phyloP scores from a whole-genome alignment of 2,888 invertebrate genomes.

The Stenoptilia bipunctidactyla region DNA sequence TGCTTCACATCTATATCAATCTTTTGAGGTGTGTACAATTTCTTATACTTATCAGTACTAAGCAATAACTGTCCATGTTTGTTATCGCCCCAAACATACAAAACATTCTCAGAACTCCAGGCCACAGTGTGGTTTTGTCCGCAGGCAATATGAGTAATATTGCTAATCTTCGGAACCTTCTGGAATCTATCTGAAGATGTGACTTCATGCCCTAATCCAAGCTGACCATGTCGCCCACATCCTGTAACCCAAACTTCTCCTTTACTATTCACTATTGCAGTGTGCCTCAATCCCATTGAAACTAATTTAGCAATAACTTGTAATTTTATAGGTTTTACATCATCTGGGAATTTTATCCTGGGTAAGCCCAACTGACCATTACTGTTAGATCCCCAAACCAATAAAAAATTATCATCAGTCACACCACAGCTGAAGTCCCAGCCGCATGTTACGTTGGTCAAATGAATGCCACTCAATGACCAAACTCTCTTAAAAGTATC shows the following conservation, averaged over 20 bases:
- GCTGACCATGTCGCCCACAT: slow-evolving; percentile 76
- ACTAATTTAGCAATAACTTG: slow-evolving; percentile 67
- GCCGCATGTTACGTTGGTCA: slow-evolving; percentile 79
- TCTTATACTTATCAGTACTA: slow-evolving; percentile 59
- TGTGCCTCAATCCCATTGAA: slow-evolving; percentile 79
- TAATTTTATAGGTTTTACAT: slow-evolving; percentile 42
- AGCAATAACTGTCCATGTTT: slow-evolving; percentile 83
- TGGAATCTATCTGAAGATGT: slow-evolving; percentile 49
- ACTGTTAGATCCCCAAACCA: slow-evolving; percentile 87
- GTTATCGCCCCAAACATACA: slow-evolving; percentile 87
- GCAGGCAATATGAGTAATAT: slow-evolving; percentile 76
- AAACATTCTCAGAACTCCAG: slow-evolving; percentile 66
- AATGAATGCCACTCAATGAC: slow-evolving; percentile 62
- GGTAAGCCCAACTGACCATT: slow-evolving; percentile 82
- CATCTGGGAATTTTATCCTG: slow-evolving; percentile 50
- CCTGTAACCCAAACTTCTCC: slow-evolving; percentile 76
- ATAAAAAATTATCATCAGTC: slow-evolving; percentile 75
- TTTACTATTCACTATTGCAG: slow-evolving; percentile 73
- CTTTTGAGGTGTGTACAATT: slow-evolving; percentile 64
- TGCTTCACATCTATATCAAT: slow-evolving; percentile 68
- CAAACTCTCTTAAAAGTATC: slow-evolving; percentile 74
- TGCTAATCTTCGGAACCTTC: slow-evolving; percentile 65
- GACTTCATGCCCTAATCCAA: slow-evolving; percentile 66
- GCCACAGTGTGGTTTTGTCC: slow-evolving; percentile 86
- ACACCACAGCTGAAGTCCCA: slow-evolving; percentile 87